Evolutionary conservation across 2,113 vertebrate genomes (phyloP), one percentile per base, ranked within the genome.

Genomic region (Merops nubicus): DNA sequence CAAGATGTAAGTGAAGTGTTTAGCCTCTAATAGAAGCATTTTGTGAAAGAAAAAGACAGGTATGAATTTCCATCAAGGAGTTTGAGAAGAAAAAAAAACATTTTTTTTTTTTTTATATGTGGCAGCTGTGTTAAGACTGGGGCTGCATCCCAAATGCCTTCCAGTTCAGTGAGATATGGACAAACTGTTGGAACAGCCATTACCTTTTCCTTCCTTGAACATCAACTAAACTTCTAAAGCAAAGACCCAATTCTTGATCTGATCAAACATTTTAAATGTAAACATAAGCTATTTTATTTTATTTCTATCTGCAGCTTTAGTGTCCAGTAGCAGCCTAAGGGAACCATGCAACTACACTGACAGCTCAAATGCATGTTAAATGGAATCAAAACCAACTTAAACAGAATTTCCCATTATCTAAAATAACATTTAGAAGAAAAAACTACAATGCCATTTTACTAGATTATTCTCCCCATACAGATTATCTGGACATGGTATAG

Each of bases 251-350:
- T 80, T 78, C 83, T 95, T 72, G 88, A 28, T 22, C 40, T 77
- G 85, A 83, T 90, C 85, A 91, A 96, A 60, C 45, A 43, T 88
- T 95, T 79, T 38, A 73, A 88, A 63, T 48, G 34, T 85, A 85
- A 45, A 36, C 86, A 67, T 9, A 45, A 54, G 22, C 54, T 81
- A 33, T 80, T 82, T 47, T 86, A 9, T 73, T 92, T 93, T 83
- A 80, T 73, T 92, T 92, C 82, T 77, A 3, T 57, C 45, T 83
- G 22, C 48, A 69, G 28, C 31, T 80, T 56, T 93, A 31, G 57
- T 86, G 62, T 83, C 91, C 50, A 53, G 53, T 50, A 79, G 75
- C 53, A 90, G 42, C 54, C 65, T 70, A 57, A 70, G 34, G 79
- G 33, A 83, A 45, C 4, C 6, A 31, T 57, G 26, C 43, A 80